Conservation (phyloP, 2,113 vertebrate species). For the Ameiurus melas region DNA sequence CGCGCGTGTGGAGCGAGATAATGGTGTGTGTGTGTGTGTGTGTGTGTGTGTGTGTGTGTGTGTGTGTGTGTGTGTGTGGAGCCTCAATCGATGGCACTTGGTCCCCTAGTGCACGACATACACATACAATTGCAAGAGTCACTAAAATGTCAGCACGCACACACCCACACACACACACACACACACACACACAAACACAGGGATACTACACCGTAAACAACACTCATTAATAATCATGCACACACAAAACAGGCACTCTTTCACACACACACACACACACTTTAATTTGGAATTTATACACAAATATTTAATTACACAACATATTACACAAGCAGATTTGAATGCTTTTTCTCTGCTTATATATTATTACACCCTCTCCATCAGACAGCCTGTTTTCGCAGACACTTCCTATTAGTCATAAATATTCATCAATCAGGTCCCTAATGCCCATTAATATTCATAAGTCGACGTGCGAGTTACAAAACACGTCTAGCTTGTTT, state of each 20-base stretch:
- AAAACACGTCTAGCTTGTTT: slow-evolving; percentile 1
- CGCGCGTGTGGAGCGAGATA: slow-evolving; percentile 25
- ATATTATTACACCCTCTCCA: neutral
- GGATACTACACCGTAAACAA: neutral
- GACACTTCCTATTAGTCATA: neutral
- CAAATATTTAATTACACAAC: neutral
- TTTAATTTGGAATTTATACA: neutral
- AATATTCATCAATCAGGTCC: slow-evolving; percentile 10
- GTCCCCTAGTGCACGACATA: neutral
- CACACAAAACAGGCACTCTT: neutral
- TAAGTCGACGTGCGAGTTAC: neutral
- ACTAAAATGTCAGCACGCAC: slow-evolving; percentile 7
- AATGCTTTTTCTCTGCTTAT: neutral
- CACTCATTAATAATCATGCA: neutral
- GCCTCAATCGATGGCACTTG: slow-evolving; percentile 42
- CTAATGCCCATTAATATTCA: neutral
- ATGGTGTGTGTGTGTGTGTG: slow-evolving; percentile 29
- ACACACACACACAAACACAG: slow-evolving; percentile 13
- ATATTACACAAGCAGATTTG: neutral
- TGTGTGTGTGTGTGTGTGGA: slow-evolving; percentile 7
- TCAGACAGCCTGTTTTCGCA: neutral
- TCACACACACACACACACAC: neutral
- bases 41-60: slow-evolving; percentile 9
- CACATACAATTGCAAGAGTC: neutral
- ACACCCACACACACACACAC: slow-evolving; percentile 16